Conservation (phyloP, 2,888 invertebrate species). For the Neria commutata region DNA sequence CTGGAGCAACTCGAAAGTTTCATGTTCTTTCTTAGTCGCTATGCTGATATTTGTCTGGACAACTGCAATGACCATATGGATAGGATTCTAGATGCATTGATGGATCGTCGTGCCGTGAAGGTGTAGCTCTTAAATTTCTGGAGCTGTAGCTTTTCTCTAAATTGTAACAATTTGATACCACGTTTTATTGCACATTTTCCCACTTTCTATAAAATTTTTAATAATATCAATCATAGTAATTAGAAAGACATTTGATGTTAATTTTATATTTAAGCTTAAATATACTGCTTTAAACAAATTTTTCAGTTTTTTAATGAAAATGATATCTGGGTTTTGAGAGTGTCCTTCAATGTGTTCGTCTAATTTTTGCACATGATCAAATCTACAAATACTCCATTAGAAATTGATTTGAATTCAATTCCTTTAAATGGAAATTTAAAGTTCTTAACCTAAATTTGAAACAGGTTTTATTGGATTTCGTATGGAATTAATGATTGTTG, state of each 20-base stretch:
- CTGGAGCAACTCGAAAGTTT: slow-evolving; percentile 51
- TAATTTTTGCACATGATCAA: no score
- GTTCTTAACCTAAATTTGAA: no score
- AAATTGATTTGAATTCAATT: no score
- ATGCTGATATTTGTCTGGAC: slow-evolving; percentile 51
- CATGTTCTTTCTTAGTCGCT: slow-evolving; percentile 48
- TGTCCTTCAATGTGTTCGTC: no score
- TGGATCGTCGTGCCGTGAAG: slow-evolving; percentile 37
- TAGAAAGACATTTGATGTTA: slow-evolving; percentile 19
- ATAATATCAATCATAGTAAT: slow-evolving; percentile 2
- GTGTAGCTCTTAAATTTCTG: slow-evolving; percentile 32
- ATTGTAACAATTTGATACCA: not conserved
- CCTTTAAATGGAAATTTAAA: no score
- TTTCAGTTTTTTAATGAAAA: no score
- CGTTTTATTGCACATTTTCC: not conserved
- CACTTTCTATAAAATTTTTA: not conserved
- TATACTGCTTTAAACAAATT: no score
- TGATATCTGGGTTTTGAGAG: no score
- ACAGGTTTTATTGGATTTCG: no score
- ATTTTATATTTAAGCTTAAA: slow-evolving; percentile 16
- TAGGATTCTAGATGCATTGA: slow-evolving; percentile 45
- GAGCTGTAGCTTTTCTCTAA: not conserved
- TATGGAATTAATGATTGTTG: no score
- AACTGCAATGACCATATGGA: slow-evolving; percentile 51
- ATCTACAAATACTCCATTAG: no score